Percentiles rank a stretch among this genome's conserved stretches.
These are phyloP conservation scores for Tricholauxania praeusta DNA, from an alignment of 2,888 invertebrate genomes.

Conservation along the genomic window DNA sequence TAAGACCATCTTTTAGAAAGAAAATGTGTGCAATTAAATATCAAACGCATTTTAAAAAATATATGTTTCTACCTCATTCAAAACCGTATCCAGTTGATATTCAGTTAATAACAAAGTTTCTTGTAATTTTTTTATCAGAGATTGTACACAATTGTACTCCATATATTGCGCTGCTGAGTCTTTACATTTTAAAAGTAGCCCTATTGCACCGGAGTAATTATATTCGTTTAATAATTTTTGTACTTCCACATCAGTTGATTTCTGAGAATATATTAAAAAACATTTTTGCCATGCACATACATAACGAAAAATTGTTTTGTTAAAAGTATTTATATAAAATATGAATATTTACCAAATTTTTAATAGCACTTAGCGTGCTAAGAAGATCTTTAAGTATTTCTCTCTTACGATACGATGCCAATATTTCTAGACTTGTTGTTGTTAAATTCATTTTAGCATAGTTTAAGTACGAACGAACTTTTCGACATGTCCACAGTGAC, in stretches of 20 bases:
- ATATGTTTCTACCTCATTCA: slow-evolving; percentile 76
- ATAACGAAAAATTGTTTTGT: no score
- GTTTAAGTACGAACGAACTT: slow-evolving; percentile 79
- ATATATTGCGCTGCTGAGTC: slow-evolving; percentile 86
- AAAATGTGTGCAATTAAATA: slow-evolving; percentile 9
- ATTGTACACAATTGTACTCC: slow-evolving; percentile 92
- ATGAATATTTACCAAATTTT: slow-evolving; percentile 72
- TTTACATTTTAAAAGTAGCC: slow-evolving; percentile 88
- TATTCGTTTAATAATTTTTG: slow-evolving; percentile 84
- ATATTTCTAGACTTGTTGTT: slow-evolving; percentile 85
- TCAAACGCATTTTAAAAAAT: background rate
- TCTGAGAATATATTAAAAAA: slow-evolving; percentile 61
- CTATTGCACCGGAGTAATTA: slow-evolving; percentile 91
- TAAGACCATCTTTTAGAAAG: slow-evolving; percentile 65
- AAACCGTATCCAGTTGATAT: slow-evolving; percentile 87
- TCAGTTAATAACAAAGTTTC: slow-evolving; percentile 93
- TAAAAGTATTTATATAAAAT: background rate
- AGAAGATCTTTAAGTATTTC: slow-evolving; percentile 85
- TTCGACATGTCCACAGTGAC: slow-evolving; percentile 78
- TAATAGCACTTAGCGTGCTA: slow-evolving; percentile 82
- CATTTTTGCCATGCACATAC: background rate
- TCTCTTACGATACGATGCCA: slow-evolving; percentile 91
- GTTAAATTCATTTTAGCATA: slow-evolving; percentile 86
- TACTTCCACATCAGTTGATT: slow-evolving; percentile 86
- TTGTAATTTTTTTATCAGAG: slow-evolving; percentile 86